Percentiles rank a stretch among this genome's conserved stretches.
These are phyloP conservation scores for Labeo calbasu DNA, from an alignment of 2,797 vertebrate genomes.

Conservation along the genomic window DNA sequence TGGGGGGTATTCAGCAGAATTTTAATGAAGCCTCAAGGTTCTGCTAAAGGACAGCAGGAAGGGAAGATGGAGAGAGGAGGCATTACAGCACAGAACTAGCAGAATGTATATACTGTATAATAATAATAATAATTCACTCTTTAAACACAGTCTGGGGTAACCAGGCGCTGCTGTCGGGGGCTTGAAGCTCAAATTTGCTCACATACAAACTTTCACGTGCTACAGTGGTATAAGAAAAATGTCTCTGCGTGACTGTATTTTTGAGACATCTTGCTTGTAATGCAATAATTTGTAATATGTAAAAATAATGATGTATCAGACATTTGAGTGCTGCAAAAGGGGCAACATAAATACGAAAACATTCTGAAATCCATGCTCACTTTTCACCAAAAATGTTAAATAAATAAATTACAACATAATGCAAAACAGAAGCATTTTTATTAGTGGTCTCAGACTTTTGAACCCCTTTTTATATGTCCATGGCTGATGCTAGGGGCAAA, in stretches of 20 bases:
- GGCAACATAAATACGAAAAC: neutral
- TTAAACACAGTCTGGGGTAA: neutral
- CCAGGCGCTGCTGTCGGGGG: neutral
- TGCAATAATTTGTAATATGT: too few species aligned
- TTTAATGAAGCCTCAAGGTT: slow-evolving; percentile 65
- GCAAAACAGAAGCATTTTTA: neutral
- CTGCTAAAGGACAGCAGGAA: slow-evolving; percentile 60
- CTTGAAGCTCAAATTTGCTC: neutral
- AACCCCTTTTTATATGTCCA: neutral
- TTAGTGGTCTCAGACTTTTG: neutral
- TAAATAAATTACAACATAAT: neutral
- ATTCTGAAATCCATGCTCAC: neutral
- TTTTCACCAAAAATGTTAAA: neutral
- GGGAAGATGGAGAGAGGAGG: slow-evolving; percentile 28
- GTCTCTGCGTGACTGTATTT: neutral
- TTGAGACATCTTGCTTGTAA: neutral
- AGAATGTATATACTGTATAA: slow-evolving; percentile 5
- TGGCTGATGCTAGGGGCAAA: slow-evolving; percentile 3
- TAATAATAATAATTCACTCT: slow-evolving; percentile 19
- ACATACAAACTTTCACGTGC: neutral
- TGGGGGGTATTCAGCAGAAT: slow-evolving; percentile 56
- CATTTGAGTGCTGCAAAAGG: neutral
- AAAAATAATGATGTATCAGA: neutral
- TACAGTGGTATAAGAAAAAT: slow-evolving; percentile 12
- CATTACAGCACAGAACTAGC: slow-evolving; percentile 36